Base-by-base conservation (phyloP, 2,113 vertebrate genomes). In the Cinclus cinclus region DNA sequence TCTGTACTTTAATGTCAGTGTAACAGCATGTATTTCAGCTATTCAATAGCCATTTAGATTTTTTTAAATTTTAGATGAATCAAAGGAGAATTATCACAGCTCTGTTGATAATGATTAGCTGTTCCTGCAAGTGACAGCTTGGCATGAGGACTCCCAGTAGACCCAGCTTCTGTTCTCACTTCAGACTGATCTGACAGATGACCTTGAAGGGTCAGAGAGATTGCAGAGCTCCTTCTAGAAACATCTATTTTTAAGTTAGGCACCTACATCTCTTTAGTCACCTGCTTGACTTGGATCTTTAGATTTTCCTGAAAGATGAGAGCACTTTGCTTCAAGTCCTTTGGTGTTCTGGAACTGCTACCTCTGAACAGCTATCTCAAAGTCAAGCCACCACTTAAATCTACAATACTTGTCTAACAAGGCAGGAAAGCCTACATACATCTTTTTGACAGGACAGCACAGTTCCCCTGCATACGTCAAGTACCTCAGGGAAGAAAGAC, bases 321-420 rank as follows among this genome's bases (percentile, higher is more conserved):
- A 90, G 52, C 49, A 74, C 35, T 96, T 88, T 63, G 56, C 62
- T 92, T 88, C n/a, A 50, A 83, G 79, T 95, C 71, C 71, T 91
- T 81, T 30, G n/a, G 52, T 81, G 58, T 81, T 82, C 69, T 78
- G 46, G 81, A 92, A 90, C 19, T 83, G 42, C 50, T 85, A 27
- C 58, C 27, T 90, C 87, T 87, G 42, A 91, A 92, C 65, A 93
- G 83, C 59, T 50, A 53, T 84, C 76, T 95, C 77, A 96, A 93
- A 93, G 90, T 92, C 93, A 90, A 94, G 83, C 37, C 76, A 88
- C 88, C 59, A 81, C 58, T 96, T 96, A 90, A 86, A 83, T 44
- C 71, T 86, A 86, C 79, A 96, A 87, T 90, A 89, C 49, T 58
- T 55, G 41, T 53, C 82, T 83, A 83, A 92, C 67, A 89, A 87